Evolutionary conservation across 2,797 vertebrate species (phyloP), one percentile per base, ranked within the genome.

Genomic region (Pogonophryne albipinna): DNA sequence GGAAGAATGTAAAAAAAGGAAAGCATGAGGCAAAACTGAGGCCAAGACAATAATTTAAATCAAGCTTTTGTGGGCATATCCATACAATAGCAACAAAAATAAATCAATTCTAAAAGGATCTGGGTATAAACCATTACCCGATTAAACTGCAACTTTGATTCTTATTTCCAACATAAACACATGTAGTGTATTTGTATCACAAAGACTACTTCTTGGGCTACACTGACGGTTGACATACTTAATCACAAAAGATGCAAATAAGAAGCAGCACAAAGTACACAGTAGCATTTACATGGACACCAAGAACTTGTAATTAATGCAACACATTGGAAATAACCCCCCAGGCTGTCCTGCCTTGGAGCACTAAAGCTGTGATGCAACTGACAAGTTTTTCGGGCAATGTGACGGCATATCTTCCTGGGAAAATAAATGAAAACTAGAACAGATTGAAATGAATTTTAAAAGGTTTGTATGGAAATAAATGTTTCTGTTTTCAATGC

Each of bases 291-390:
- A 20, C 79, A 84, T 84, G 87, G 84, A 91, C 85, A 84, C 64
- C 79, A 83, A 86, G 78, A 90, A 86, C 68, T 61, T 85, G 71
- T 88, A 90, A 91, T 89, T 84, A 91, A 86, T 87, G 85, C 84
- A 91, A 86, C 79, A 86, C 81, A 79, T 57, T 79, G 83, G 80
- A 74, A 89, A 85, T 86, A 81, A 75, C 78, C 84, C 89, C 70
- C 53, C 42, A 4, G 85, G 89, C 83, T 78, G 67, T 11, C 5
- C 79, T 86, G 90, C 88, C 90, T 88, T 60, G 31, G 68, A 91
- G 91, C 81, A 64, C 76, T 53, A 38, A 85, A 75, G 63, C 80
- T 89, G 84, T 92, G 90, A 92, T 91, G 91, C 87, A 91, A 91
- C 87, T 86, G 84, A 82, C 78, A 85, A 53, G 69, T 63, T 78